Base-by-base conservation (phyloP, 2,797 vertebrate genomes). In the Tachyglossus aculeatus region DNA sequence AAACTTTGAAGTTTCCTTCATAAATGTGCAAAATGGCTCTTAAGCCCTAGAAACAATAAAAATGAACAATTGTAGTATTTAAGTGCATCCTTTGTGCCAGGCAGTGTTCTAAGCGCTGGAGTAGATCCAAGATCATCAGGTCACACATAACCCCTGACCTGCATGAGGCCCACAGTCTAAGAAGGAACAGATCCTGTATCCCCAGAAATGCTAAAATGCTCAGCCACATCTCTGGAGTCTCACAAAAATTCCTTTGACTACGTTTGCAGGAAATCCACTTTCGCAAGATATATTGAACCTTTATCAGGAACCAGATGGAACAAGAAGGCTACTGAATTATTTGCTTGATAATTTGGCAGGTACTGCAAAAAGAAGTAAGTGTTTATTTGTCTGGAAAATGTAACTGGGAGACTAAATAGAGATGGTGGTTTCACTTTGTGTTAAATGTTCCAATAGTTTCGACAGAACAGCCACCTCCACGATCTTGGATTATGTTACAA, bases 281-380 rank as follows among this genome's bases (percentile, higher is more conserved):
- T 95, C 97, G 93, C 97, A 98, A 95, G 97, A 98, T 90, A 98
- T 99, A 92, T 89, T 98, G 94, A 98, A 95, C 94, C 96, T 99
- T 87, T 97, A 98, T 94, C 96, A 96, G 94, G 97, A 99, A 94
- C 97, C 96, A 65, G 97, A 99, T 78, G 97, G 97, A 88, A 98
- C 97, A 37, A 94, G 96, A 85, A 94, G 96, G 94, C 95, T 99
- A 89, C 95, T 99, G 88, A 98, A 94, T 91, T 98, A 98, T 93
- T 96, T 99, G 95, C 95, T 99, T 93, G 97, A 99, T 96, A 97
- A 98, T 95, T 97, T 99, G 91, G 95, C 97, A 91, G 96, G 96
- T 91, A 95, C 96, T 93, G 95, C 96, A 91, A 98, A 98, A 92
- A 96, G 96, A 94, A 95, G 97, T 99, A 93, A 96, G 96, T 97